Evolutionary conservation across 1,140 invertebrate genomes (phyloP).

Genomic region (Heterodera carotae): DNA sequence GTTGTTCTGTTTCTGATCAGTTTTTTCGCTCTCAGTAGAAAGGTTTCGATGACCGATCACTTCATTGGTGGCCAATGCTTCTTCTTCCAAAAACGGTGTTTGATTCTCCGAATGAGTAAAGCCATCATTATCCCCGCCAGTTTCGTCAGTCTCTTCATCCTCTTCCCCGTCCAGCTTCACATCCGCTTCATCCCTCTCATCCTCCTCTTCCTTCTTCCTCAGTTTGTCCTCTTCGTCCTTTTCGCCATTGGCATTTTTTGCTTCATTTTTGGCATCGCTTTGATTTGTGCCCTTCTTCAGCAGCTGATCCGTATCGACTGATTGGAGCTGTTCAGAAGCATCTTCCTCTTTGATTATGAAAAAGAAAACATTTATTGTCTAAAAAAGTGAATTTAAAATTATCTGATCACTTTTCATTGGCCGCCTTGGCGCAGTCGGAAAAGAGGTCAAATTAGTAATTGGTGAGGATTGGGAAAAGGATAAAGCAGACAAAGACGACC

Average conservation of each 20-base stretch:
- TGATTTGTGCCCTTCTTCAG: too few species aligned
- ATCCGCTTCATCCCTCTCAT: not conserved
- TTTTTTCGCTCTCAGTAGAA: not conserved
- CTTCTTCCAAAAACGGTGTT: not conserved
- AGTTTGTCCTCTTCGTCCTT: too few species aligned
- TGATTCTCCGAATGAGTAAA: not conserved
- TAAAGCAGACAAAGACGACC: too few species aligned
- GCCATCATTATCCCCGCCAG: not conserved
- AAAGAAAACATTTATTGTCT: not conserved
- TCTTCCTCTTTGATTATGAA: not conserved
- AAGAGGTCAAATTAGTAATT: not conserved
- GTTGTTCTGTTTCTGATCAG: conserved; percentile 1
- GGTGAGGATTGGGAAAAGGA: not conserved
- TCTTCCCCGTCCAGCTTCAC: not conserved
- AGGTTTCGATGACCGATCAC: not conserved
- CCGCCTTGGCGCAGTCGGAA: not conserved
- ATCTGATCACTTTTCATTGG: not conserved
- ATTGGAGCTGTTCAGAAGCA: not conserved
- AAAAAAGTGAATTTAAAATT: not conserved
- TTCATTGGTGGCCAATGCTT: not conserved
- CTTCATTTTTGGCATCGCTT: too few species aligned
- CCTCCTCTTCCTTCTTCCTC: not conserved
- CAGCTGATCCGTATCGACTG: too few species aligned
- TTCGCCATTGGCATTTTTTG: too few species aligned
- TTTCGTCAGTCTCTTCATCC: not conserved